Conservation (phyloP, 2,113 vertebrate genomes). For the Astur gentilis region DNA sequence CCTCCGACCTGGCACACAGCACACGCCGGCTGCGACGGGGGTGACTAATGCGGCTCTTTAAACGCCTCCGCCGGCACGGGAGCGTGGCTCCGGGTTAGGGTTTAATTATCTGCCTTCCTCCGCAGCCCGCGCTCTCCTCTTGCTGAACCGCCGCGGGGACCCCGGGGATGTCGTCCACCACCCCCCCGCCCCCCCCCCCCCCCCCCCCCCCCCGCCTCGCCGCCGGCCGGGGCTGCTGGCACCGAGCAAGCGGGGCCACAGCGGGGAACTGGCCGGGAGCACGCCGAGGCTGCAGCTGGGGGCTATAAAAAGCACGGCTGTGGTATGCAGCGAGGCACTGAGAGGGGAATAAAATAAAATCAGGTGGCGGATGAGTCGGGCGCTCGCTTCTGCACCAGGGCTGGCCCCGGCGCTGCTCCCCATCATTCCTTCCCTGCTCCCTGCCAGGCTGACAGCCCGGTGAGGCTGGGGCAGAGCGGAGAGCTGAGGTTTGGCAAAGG, state of each 20-base stretch:
- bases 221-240: neutral
- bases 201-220: neutral
- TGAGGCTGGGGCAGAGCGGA: neutral
- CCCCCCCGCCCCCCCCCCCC: neutral
- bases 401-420: neutral
- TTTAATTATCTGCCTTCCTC: constrained; percentile 33
- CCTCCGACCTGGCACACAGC: neutral
- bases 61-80: neutral
- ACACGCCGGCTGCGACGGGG: neutral
- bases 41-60: neutral
- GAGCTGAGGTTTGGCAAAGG: neutral
- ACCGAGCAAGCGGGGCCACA: neutral
- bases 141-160: neutral
- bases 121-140: neutral
- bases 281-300: constrained; percentile 33
- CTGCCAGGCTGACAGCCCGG: neutral
- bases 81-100: constrained; percentile 8
- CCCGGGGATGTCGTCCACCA: neutral
- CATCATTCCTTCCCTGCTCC: neutral
- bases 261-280: constrained; percentile 26
- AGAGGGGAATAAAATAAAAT: constrained; percentile 32
- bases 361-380: constrained; percentile 9
- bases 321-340: constrained; percentile 29
- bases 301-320: constrained; percentile 62
- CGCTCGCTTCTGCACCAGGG: neutral